Evolutionary conservation across 2,888 invertebrate species (phyloP).

Genomic region (Sepioteuthis lessoniana): DNA sequence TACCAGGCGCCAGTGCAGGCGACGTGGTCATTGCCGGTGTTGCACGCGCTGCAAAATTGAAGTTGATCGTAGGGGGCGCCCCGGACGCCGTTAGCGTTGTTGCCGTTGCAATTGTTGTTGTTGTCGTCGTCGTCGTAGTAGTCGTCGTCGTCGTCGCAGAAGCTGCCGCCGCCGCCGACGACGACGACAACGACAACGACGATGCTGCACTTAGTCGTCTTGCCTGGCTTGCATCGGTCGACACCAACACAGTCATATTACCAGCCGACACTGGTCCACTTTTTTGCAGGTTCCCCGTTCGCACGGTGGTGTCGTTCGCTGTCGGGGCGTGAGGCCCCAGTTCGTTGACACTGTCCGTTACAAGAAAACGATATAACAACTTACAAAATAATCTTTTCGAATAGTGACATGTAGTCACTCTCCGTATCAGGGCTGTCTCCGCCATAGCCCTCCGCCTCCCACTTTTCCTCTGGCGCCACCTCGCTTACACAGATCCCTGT

Average conservation of each 20-base stretch:
- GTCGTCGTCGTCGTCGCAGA: not conserved
- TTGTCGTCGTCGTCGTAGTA: not conserved
- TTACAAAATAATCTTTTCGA: not conserved
- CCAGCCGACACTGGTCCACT: not conserved
- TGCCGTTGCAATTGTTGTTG: not conserved
- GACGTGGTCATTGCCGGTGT: not conserved
- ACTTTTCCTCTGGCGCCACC: not conserved
- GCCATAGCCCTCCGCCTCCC: conserved; percentile 15
- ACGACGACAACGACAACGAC: not conserved
- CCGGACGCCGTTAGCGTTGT: not conserved
- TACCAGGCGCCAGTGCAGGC: not conserved
- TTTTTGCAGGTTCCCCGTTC: not conserved
- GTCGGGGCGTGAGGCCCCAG: not conserved
- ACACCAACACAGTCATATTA: not conserved
- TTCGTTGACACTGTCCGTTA: not conserved
- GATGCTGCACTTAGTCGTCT: not conserved
- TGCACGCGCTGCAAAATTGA: not conserved
- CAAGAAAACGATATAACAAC: not conserved
- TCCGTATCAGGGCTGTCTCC: conserved; percentile 40
- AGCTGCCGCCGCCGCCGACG: not conserved
- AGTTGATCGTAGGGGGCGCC: conserved; percentile 16
- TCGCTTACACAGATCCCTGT: not conserved
- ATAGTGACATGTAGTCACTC: conserved; percentile 6
- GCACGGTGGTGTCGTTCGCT: not conserved
- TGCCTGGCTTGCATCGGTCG: not conserved